Evolutionary conservation across 2,797 vertebrate species (phyloP).

Genomic region (Characodon lateralis): DNA sequence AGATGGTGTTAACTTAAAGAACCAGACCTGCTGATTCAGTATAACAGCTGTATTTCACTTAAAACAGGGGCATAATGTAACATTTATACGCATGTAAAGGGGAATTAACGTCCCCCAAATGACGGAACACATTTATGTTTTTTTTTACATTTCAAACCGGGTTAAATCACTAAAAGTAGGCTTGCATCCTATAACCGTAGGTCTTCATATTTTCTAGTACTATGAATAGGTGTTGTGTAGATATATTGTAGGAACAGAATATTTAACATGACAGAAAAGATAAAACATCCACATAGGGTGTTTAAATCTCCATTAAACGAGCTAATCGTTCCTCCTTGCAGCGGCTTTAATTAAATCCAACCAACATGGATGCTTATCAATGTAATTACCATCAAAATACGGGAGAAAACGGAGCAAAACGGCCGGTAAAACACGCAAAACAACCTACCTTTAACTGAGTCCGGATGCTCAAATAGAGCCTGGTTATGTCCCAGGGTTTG

Average conservation of each 20-base stretch:
- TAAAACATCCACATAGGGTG: background rate
- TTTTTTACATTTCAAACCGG: background rate
- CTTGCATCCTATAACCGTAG: background rate
- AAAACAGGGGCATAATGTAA: background rate
- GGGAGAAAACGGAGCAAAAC: slow-evolving; percentile 22
- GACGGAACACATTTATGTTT: background rate
- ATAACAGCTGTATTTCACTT: too few relatives aligned
- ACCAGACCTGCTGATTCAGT: slow-evolving; percentile 7
- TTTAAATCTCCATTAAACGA: background rate
- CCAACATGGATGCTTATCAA: slow-evolving; percentile 77
- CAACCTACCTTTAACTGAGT: slow-evolving; percentile 47
- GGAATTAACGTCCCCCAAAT: background rate
- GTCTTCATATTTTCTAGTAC: background rate
- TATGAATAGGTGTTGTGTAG: background rate
- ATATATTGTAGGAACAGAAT: background rate
- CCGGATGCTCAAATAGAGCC: background rate
- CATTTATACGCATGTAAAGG: background rate
- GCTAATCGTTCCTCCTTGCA: slow-evolving; percentile 25
- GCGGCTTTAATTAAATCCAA: slow-evolving; percentile 58
- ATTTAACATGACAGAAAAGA: background rate
- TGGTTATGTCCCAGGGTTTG: background rate
- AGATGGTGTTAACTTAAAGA: slow-evolving; percentile 13
- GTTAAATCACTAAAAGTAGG: background rate
- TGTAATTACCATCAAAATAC: slow-evolving; percentile 54
- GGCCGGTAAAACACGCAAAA: slow-evolving; percentile 8